These are phyloP conservation scores for Turritopsis rubra DNA, from an alignment of 30 jellyfish, hydroid and myxozoan species.

Conservation along the genomic window DNA sequence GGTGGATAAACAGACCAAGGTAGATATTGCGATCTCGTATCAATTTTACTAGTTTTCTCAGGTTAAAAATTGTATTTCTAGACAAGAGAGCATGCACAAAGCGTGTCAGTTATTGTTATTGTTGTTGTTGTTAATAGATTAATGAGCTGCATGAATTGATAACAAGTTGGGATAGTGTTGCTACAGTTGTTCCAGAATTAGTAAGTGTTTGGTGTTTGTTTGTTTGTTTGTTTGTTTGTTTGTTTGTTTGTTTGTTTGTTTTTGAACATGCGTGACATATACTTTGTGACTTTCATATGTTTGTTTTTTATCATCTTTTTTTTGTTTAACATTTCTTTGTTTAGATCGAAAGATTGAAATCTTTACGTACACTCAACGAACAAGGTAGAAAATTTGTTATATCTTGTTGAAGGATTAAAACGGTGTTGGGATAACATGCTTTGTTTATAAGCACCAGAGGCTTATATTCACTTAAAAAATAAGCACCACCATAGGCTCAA, in stretches of 20 bases:
- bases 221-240: neutral
- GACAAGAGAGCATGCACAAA: too few relatives aligned
- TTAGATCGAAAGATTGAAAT: conserved; percentile 69
- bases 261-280: neutral
- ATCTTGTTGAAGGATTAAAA: too few relatives aligned
- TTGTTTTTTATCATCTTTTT: neutral
- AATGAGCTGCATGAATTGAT: conserved; percentile 54
- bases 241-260: neutral
- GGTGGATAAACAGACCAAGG: conserved; percentile 58
- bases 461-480: neutral
- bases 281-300: neutral
- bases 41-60: neutral
- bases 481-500: too few relatives aligned
- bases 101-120: too few relatives aligned
- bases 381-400: conserved; percentile 73
- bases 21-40: neutral
- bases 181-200: conserved; percentile 79
- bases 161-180: conserved; percentile 92
- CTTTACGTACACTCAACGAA: conserved; percentile 56
- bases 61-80: too few relatives aligned
- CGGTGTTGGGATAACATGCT: too few relatives aligned
- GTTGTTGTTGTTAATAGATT: conserved; percentile 30
- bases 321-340: neutral
- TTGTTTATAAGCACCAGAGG: too few relatives aligned
- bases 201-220: too few relatives aligned